phyloP scores from a whole-genome alignment of 2,797 vertebrate species.

The Pyrocephalus nanus region DNA sequence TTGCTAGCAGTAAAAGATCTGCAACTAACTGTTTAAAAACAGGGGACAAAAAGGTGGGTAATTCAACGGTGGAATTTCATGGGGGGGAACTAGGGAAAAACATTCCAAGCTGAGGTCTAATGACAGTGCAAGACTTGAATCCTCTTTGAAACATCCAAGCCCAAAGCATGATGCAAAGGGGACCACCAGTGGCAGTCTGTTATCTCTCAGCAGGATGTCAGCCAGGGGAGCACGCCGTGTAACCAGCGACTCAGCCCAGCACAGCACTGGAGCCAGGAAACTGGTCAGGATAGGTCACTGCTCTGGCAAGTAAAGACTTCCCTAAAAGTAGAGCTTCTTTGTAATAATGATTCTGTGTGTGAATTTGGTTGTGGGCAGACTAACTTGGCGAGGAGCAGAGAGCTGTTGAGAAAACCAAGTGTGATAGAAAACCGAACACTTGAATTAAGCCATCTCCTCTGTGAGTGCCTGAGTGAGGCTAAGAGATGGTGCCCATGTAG shows the following conservation, averaged over 20 bases:
- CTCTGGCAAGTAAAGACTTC: neutral
- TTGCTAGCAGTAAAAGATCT: neutral
- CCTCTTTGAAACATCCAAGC: neutral
- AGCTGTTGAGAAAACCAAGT: neutral
- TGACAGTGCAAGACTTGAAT: neutral
- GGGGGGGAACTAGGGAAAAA: neutral
- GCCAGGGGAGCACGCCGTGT: neutral
- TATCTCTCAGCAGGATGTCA: neutral
- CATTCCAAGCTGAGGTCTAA: neutral
- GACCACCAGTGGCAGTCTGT: fast-evolving
- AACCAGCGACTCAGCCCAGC: neutral
- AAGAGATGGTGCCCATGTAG: neutral
- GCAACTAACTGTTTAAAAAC: neutral
- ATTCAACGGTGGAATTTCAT: neutral
- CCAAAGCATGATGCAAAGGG: neutral
- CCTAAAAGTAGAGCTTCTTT: neutral
- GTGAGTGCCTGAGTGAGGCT: neutral
- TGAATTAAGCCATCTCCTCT: neutral
- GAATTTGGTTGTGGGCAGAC: neutral
- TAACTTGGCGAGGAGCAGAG: neutral
- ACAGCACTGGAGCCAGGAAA: neutral
- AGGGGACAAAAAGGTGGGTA: neutral
- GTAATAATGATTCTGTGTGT: neutral
- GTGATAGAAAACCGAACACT: neutral
- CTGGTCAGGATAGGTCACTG: neutral